A percentile compares a stretch with the other conserved stretches of the same genome.
phyloP scores from a whole-genome alignment of 2,113 vertebrate genomes.

The Spermophilus dauricus region DNA sequence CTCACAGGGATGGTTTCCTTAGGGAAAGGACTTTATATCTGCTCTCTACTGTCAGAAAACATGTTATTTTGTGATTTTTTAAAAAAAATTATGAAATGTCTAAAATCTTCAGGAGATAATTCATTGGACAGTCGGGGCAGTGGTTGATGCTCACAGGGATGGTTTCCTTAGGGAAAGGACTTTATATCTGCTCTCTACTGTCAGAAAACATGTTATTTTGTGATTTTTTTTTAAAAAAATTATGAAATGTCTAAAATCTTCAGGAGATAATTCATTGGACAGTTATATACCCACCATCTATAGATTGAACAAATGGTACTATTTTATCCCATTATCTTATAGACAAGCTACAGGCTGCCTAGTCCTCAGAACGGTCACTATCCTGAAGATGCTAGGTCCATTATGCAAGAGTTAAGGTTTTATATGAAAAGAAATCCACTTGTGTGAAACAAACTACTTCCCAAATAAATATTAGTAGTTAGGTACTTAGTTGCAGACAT shows the following conservation, averaged over 20 bases:
- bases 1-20: not conserved
- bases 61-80: not conserved
- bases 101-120: not conserved
- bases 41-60: not conserved
- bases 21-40: not conserved
- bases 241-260: not conserved
- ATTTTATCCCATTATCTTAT: not conserved
- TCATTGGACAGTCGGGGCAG: not conserved
- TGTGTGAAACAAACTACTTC: not conserved
- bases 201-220: not conserved
- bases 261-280: not conserved
- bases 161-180: not conserved
- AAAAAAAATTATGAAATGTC: not conserved
- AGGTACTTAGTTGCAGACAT: not conserved
- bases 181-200: not conserved
- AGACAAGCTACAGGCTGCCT: not conserved
- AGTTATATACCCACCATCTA: not conserved
- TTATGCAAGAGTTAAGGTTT: not conserved
- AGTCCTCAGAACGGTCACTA: not conserved
- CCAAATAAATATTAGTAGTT: not conserved
- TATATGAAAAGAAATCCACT: not conserved
- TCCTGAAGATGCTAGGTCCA: not conserved
- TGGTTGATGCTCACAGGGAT: rapidly evolving
- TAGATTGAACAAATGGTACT: not conserved
- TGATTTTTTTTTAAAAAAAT: not conserved